Evolutionary conservation across 2,113 vertebrate species (phyloP).

Genomic region (Smithornis capensis): DNA sequence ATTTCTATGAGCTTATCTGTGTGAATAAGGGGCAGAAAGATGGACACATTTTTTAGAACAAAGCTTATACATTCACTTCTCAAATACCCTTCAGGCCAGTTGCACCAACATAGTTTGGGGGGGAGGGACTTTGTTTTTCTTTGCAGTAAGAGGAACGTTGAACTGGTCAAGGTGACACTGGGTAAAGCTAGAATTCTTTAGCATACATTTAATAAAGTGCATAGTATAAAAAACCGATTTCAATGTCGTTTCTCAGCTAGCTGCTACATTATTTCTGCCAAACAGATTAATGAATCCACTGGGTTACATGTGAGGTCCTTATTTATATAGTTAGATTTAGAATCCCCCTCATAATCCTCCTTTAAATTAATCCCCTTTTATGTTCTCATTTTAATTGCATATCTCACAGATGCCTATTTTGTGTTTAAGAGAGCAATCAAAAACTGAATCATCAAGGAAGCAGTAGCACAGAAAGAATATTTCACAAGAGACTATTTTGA

Average conservation of each 20-base stretch:
- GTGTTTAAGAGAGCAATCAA: not conserved
- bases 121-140: not conserved
- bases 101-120: not conserved
- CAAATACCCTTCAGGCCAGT: not conserved
- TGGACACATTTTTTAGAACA: not conserved
- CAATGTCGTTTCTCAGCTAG: not conserved
- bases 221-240: not conserved
- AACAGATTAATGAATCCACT: constrained; percentile 29
- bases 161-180: not conserved
- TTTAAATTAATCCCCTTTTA: constrained; percentile 48
- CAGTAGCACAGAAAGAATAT: not conserved
- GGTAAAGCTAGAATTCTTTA: not conserved
- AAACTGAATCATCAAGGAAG: not conserved
- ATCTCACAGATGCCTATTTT: constrained; percentile 11
- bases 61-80: not conserved
- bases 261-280: constrained; percentile 16
- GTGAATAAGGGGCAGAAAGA: not conserved
- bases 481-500: not conserved
- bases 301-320: constrained; percentile 18
- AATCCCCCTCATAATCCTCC: constrained; percentile 6
- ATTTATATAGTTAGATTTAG: constrained; percentile 34
- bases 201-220: not conserved
- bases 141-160: not conserved
- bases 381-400: constrained; percentile 27
- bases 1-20: not conserved